phyloP scores from a whole-genome alignment of 2,888 invertebrate species.

The Molorchus minor region DNA sequence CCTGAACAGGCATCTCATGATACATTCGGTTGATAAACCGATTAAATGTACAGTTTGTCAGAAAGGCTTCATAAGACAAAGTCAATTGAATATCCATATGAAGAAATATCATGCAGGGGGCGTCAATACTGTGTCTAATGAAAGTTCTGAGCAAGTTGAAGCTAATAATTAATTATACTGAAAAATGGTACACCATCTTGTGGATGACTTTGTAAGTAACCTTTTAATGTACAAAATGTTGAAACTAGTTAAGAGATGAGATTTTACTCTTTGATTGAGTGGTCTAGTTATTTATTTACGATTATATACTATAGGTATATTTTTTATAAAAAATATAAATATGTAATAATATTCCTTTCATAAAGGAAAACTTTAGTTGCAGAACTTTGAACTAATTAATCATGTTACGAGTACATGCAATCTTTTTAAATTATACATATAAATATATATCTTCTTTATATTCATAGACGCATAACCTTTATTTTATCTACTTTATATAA shows the following conservation, averaged over 20 bases:
- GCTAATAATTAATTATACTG: background rate
- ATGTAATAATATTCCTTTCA: slow-evolving; percentile 9
- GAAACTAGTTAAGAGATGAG: too few relatives aligned
- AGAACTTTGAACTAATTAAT: too few relatives aligned
- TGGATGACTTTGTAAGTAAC: background rate
- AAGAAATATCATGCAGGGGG: slow-evolving; percentile 43
- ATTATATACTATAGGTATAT: background rate
- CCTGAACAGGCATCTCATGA: slow-evolving; percentile 57
- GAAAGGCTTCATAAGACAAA: slow-evolving; percentile 55
- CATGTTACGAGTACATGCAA: too few relatives aligned
- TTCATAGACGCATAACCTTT: too few relatives aligned
- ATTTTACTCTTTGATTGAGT: background rate
- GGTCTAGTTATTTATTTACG: background rate
- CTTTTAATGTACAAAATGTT: background rate
- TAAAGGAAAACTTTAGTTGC: slow-evolving; percentile 21
- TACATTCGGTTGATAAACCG: slow-evolving; percentile 59
- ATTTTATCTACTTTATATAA: too few relatives aligned
- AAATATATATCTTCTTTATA: too few relatives aligned
- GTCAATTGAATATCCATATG: slow-evolving; percentile 51
- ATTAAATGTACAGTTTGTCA: slow-evolving; percentile 54
- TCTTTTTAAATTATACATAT: too few relatives aligned
- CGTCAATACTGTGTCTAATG: background rate
- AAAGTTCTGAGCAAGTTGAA: background rate
- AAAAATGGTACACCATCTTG: slow-evolving; percentile 4
- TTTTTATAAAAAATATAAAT: slow-evolving; percentile 18